Base-by-base conservation (phyloP, 2,113 vertebrate species). In the Muntiacus reevesi region DNA sequence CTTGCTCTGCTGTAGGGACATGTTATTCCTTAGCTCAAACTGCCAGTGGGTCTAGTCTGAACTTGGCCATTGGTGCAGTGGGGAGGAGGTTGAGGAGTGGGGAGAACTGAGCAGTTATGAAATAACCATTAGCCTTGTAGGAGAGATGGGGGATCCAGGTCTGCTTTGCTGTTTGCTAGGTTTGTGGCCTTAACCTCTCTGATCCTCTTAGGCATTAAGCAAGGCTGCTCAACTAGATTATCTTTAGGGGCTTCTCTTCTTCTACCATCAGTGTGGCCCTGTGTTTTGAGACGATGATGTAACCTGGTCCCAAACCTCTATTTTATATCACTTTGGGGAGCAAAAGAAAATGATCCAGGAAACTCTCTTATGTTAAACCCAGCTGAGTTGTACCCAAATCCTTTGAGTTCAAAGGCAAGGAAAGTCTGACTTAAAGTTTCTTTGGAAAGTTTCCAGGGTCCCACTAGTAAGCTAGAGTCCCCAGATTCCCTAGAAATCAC, bases 351-450 rank as follows among this genome's bases (percentile, higher is more conserved):
- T 17, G 2, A 40, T 71, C 36, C 16, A 52, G 5, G n/a, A 19
- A 81, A 15, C 16, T 92, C 54, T 87, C 27, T 78, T 93, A 55
- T 5, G 21, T 91, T 85, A 92, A 94, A 3, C 47, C 23, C 21
- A 57, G 14, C 23, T 33, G 64, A 91, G 7, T 92, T 98, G 95
- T 21, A 89, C 36, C 30, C 36, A 91, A 93, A 96, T 67, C 43
- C 71, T 91, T 94, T 86, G 27, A 14, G 88, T 87, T 96, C 47
- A 97, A 95, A 52, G 40, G 27, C 81, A 93, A 92, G 47, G 2
- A 76, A 97, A 92, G 7, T 45, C 45, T 94, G 52, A 76, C 78
- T 71, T 92, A 78, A 95, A 76, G 28, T 91, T 84, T 93, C 50
- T 45, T 91, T 50, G 27, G 43, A 27, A 95, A n/a, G 36, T 91